A percentile compares a stretch with the other conserved stretches of the same genome.
Evolutionary conservation across 1,140 invertebrate genomes (phyloP).

Genomic region (Bradynema listronoti): DNA sequence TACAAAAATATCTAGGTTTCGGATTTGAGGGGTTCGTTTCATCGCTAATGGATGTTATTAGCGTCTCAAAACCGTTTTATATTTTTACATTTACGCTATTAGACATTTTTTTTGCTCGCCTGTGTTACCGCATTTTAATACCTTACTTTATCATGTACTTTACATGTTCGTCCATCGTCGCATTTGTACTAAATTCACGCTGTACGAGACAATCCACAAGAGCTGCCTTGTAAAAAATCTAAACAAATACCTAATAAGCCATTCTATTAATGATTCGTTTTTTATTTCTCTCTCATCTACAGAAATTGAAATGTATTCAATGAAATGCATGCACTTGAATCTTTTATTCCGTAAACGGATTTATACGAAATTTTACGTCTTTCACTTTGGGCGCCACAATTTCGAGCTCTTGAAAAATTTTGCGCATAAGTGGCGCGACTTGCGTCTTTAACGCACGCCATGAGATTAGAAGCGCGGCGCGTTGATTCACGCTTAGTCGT

Average conservation of each 20-base stretch:
- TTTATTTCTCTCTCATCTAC: too few relatives aligned
- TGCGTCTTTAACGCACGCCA: constrained; percentile 37
- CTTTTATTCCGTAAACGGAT: too few relatives aligned
- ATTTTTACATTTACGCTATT: background rate
- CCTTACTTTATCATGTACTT: constrained; percentile 48
- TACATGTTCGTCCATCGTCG: constrained; percentile 55
- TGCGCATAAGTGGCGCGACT: constrained; percentile 41
- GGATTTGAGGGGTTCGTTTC: too few relatives aligned
- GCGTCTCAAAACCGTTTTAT: background rate
- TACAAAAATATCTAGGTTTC: too few relatives aligned
- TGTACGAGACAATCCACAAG: constrained; percentile 56
- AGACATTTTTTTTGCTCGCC: background rate
- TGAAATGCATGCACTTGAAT: too few relatives aligned
- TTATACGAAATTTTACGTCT: constrained; percentile 30
- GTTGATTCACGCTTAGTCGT: constrained; percentile 34
- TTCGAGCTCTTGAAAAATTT: constrained; percentile 53
- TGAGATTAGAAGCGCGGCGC: constrained; percentile 20
- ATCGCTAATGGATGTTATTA: background rate
- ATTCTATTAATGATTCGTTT: too few relatives aligned
- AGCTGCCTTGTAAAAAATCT: constrained; percentile 57
- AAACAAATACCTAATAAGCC: too few relatives aligned
- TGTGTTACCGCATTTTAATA: background rate
- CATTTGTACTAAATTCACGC: constrained; percentile 37
- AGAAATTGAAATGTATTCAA: too few relatives aligned
- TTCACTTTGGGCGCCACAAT: constrained; percentile 54